These are phyloP conservation scores for Stigmatopora nigra DNA, from an alignment of 2,113 vertebrate genomes.

Conservation along the genomic window DNA sequence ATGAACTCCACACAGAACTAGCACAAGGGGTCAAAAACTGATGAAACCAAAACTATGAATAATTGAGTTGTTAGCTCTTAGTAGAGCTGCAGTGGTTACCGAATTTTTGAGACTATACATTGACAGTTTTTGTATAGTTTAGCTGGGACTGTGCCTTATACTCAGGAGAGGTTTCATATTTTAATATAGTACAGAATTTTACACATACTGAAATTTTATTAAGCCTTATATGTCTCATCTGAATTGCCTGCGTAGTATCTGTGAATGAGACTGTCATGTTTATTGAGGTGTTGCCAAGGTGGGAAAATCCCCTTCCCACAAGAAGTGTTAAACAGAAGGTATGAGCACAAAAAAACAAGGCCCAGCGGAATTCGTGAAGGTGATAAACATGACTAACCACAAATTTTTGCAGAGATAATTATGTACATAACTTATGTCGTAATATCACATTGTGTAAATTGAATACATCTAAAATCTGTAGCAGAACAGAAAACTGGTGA, in stretches of 20 bases:
- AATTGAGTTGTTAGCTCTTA: too few species aligned
- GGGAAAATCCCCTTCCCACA: constrained; percentile 17
- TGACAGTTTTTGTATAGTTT: too few species aligned
- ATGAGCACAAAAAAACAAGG: constrained; percentile 17
- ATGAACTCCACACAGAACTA: too few species aligned
- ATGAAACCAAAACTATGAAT: too few species aligned
- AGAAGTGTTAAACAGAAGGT: constrained; percentile 18
- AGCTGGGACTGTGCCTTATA: too few species aligned
- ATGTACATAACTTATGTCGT: background rate
- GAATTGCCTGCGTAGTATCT: constrained; percentile 15
- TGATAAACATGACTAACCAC: constrained; percentile 15
- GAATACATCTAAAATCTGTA: background rate
- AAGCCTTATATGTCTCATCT: constrained; percentile 8
- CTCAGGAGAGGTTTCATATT: too few species aligned
- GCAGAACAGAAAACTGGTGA: background rate
- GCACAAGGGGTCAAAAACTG: too few species aligned
- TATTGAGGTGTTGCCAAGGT: constrained; percentile 15
- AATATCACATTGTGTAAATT: constrained; percentile 1
- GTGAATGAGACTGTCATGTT: constrained; percentile 48
- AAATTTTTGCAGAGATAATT: constrained; percentile 15
- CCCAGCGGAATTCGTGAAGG: constrained; percentile 3
- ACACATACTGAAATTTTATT: too few species aligned
- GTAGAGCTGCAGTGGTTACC: too few species aligned
- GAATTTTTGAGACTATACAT: too few species aligned
- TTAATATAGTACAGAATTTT: too few species aligned